Evolutionary conservation across 2,113 vertebrate genomes (phyloP), one percentile per base, ranked within the genome.

Genomic region (Oreotrochilus melanogaster): DNA sequence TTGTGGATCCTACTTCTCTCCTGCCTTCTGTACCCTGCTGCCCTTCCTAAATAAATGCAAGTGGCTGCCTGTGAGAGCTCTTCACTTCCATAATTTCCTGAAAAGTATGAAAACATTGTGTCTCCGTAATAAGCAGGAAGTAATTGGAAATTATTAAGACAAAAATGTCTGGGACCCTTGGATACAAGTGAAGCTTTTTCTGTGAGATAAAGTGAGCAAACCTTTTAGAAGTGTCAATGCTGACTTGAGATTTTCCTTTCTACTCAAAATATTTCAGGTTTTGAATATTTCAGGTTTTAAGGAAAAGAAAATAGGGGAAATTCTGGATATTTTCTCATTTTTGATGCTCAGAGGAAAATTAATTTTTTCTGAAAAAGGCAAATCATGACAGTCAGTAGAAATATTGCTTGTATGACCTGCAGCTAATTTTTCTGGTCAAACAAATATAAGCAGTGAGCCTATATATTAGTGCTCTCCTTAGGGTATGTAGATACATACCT

Each of bases 361-460:
- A 57, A 10, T 71, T 89, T 92, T 91, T 91, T 88, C 25, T 70
- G 31, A 80, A 17, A 72, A 78, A 94, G 39, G 15, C 39, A 89
- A 88, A 39, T 69, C 12, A 58, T 56, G 31, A 66, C 28, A 88
- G 12, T 28, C 37, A 74, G 70, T 45, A 62, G 47, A 80, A 92
- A 83, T 80, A 54, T 22, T 83, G 24, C 9, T 76, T 88, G 27
- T 69, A 60, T 70, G 56, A 92, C 35, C 35, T 83, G 39, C 61
- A 94, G 62, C 33, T 81, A 69, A 35, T 92, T 79, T 93, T 94
- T 89, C 30, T 65, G 25, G 17, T 69, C 71, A 85, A 57, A 24
- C 50, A 83, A 17, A 27, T 76, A 27, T 14, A 78, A 80, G 27
- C 14, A 37, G 16, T 47, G 30, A 76, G 33, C 25, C 31, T 37